phyloP scores from a whole-genome alignment of 2,888 invertebrate species.

The Polyploca ridens region DNA sequence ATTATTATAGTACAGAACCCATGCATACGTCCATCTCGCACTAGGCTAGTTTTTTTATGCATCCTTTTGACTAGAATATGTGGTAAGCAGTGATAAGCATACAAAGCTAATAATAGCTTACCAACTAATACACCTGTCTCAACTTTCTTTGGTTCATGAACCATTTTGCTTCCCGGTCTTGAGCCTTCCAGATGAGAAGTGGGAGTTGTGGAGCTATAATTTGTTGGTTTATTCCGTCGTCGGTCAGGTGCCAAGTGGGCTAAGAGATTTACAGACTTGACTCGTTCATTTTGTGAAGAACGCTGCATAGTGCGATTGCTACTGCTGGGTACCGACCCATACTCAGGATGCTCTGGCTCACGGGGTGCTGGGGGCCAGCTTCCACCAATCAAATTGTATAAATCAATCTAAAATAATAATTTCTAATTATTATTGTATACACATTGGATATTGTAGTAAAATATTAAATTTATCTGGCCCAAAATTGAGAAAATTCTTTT shows the following conservation, averaged over 20 bases:
- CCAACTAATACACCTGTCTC: slow-evolving; percentile 78
- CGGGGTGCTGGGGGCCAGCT: slow-evolving; percentile 79
- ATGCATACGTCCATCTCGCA: too few species aligned
- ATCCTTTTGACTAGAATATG: background rate
- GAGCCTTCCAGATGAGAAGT: slow-evolving; percentile 32
- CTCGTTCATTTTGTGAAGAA: slow-evolving; percentile 70
- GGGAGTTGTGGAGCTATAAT: slow-evolving; percentile 31
- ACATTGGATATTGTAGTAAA: too few species aligned
- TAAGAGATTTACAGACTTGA: slow-evolving; percentile 85
- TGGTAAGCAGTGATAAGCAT: too few species aligned
- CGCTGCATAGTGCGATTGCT: slow-evolving; percentile 71
- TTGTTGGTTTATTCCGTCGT: slow-evolving; percentile 57
- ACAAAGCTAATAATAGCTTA: slow-evolving; percentile 32
- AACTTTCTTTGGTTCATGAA: slow-evolving; percentile 76
- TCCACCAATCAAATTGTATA: slow-evolving; percentile 76
- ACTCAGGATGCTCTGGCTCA: slow-evolving; percentile 61
- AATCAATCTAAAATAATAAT: slow-evolving; percentile 62
- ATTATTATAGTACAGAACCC: too few species aligned
- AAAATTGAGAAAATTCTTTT: too few species aligned
- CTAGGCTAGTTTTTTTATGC: too few species aligned
- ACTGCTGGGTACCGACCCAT: slow-evolving; percentile 62
- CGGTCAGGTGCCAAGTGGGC: slow-evolving; percentile 81
- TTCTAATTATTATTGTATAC: background rate
- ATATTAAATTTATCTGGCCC: too few species aligned
- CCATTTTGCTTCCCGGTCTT: slow-evolving; percentile 62